phyloP scores from a whole-genome alignment of 2,113 vertebrate species.

The Salvelinus alpinus region DNA sequence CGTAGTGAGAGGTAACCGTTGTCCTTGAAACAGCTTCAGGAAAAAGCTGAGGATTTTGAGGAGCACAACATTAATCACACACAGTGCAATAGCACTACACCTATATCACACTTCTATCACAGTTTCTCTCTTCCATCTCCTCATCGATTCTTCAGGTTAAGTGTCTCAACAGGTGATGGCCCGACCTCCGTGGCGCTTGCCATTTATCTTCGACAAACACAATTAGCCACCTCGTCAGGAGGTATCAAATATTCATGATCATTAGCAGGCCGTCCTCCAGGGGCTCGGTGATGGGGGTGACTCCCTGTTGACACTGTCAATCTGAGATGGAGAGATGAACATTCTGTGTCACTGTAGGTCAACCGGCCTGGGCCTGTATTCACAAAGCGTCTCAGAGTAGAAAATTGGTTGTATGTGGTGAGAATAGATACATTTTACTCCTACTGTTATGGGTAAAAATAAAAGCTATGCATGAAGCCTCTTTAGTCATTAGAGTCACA shows the following conservation, averaged over 20 bases:
- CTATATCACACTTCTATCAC: neutral
- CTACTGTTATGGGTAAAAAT: no score
- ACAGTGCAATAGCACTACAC: no score
- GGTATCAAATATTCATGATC: conserved; percentile 42
- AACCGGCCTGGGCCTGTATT: no score
- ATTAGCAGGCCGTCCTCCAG: conserved; percentile 28
- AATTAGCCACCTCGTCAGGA: conserved; percentile 36
- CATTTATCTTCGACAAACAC: conserved; percentile 30
- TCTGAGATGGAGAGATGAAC: neutral
- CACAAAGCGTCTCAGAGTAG: no score
- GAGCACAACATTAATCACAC: no score
- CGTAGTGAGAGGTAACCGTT: no score
- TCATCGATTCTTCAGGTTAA: neutral
- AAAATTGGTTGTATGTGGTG: no score
- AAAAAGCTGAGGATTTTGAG: no score
- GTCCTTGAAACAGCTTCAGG: no score
- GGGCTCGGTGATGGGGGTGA: conserved; percentile 14
- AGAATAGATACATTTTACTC: no score
- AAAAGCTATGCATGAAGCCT: no score
- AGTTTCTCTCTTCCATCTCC: conserved; percentile 1
- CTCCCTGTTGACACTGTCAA: neutral
- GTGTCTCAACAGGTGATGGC: conserved; percentile 8
- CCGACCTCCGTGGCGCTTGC: neutral
- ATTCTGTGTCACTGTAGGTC: neutral
- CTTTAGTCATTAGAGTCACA: no score